Percentiles rank a stretch among this genome's conserved stretches.
Evolutionary conservation across 2,888 invertebrate species (phyloP).

Genomic region (Melieria picta): DNA sequence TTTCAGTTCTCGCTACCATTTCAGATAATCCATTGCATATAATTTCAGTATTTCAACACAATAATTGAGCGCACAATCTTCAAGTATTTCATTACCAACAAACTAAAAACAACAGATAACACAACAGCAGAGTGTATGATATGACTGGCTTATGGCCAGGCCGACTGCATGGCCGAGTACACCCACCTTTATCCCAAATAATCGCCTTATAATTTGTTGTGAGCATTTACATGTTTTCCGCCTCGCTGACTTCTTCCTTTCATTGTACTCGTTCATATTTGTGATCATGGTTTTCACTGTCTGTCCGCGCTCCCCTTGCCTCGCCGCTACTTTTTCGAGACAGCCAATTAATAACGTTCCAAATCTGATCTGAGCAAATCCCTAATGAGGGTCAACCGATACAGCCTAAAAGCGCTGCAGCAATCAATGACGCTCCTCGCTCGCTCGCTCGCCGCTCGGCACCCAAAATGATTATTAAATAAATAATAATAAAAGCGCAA

Average conservation of each 20-base stretch:
- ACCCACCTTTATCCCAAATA: background rate
- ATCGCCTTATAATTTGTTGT: slow-evolving; percentile 3
- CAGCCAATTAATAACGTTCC: slow-evolving; percentile 44
- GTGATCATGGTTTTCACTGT: background rate
- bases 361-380: slow-evolving; percentile 42
- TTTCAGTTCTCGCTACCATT: too few relatives aligned
- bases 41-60: too few relatives aligned
- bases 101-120: background rate
- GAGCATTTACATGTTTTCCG: background rate
- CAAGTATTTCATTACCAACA: background rate
- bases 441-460: background rate
- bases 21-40: too few relatives aligned
- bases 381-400: slow-evolving; percentile 54
- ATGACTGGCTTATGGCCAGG: too few relatives aligned
- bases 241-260: background rate
- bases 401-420: background rate
- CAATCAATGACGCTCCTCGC: too few relatives aligned
- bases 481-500: slow-evolving; percentile 23
- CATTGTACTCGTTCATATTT: background rate
- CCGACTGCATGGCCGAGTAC: background rate
- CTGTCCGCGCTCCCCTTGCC: too few relatives aligned
- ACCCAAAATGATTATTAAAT: slow-evolving; percentile 18
- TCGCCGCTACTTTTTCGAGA: too few relatives aligned
- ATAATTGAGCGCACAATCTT: too few relatives aligned
- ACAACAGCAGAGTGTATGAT: background rate